These are phyloP conservation scores for Lepus timidus DNA, from an alignment of 2,113 vertebrate genomes.

Conservation along the genomic window DNA sequence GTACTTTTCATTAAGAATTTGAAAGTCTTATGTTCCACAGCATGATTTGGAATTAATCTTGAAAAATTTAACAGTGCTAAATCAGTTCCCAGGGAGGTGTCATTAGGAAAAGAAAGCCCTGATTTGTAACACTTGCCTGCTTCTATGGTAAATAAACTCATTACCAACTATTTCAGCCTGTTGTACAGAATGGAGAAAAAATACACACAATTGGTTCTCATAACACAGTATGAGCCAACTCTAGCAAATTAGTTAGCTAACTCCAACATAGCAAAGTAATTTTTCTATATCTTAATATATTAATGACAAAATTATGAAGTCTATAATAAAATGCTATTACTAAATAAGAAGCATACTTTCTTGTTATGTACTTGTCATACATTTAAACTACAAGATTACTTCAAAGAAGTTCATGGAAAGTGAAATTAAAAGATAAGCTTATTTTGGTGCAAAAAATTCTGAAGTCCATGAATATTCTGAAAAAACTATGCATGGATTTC, in stretches of 20 bases:
- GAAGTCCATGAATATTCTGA: too few relatives aligned
- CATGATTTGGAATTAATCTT: conserved; percentile 34
- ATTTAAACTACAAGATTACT: neutral
- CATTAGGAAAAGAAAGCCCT: neutral
- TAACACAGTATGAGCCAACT: neutral
- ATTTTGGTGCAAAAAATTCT: too few relatives aligned
- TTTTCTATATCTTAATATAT: neutral
- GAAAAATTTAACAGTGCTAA: conserved; percentile 23
- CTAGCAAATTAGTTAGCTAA: neutral
- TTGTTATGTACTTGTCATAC: neutral
- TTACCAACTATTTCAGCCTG: neutral
- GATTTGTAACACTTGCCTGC: neutral
- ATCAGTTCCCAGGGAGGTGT: neutral
- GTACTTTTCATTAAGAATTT: conserved; percentile 32
- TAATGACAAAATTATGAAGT: neutral
- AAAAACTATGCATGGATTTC: too few relatives aligned
- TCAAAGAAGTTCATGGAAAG: too few relatives aligned
- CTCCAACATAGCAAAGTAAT: neutral
- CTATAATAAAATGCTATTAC: neutral
- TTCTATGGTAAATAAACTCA: neutral
- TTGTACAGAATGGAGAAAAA: neutral
- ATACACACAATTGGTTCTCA: neutral
- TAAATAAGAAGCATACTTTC: conserved; percentile 31
- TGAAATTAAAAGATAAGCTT: too few relatives aligned
- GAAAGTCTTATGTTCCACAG: neutral